These are phyloP conservation scores for Petrocephalus microphthalmus DNA, from an alignment of 2,113 vertebrate genomes.

Conservation along the genomic window DNA sequence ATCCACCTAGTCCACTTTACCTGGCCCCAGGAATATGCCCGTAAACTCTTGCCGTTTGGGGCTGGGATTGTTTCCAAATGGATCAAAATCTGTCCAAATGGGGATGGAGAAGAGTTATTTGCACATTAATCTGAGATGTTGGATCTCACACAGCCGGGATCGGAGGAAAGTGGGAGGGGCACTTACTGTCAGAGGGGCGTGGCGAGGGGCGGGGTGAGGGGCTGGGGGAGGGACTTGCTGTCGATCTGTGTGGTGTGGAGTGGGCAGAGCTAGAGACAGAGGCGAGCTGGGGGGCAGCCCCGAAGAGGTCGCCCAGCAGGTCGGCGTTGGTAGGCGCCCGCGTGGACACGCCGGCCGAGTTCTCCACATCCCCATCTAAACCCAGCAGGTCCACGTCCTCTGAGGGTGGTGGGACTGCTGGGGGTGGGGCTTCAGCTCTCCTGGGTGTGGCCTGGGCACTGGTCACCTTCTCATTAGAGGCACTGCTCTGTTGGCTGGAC, in stretches of 20 bases:
- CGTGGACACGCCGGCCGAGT: constrained; percentile 55
- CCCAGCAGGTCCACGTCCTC: constrained; percentile 89
- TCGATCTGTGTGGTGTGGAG: constrained; percentile 79
- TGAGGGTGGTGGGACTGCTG: constrained; percentile 45
- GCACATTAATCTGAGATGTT: background rate
- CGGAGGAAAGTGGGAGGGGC: background rate
- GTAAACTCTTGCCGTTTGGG: constrained; percentile 82
- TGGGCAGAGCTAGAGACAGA: constrained; percentile 73
- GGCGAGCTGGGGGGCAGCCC: constrained; percentile 56
- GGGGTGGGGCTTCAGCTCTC: constrained; percentile 59
- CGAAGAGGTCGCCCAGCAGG: constrained; percentile 85
- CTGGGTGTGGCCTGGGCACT: constrained; percentile 53
- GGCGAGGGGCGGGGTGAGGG: constrained; percentile 76
- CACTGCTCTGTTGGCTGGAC: constrained; percentile 82
- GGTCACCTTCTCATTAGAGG: constrained; percentile 60
- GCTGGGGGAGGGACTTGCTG: constrained; percentile 69
- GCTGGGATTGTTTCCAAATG: constrained; percentile 76
- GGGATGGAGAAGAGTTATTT: background rate
- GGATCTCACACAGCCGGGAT: background rate
- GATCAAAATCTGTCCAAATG: constrained; percentile 68
- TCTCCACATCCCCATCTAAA: constrained; percentile 67
- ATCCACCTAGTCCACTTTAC: constrained; percentile 68
- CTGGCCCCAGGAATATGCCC: constrained; percentile 79
- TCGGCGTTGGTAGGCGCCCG: constrained; percentile 75
- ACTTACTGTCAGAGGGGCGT: constrained; percentile 47